Conservation (phyloP, 2,888 invertebrate species). For the Brenthis daphne region DNA sequence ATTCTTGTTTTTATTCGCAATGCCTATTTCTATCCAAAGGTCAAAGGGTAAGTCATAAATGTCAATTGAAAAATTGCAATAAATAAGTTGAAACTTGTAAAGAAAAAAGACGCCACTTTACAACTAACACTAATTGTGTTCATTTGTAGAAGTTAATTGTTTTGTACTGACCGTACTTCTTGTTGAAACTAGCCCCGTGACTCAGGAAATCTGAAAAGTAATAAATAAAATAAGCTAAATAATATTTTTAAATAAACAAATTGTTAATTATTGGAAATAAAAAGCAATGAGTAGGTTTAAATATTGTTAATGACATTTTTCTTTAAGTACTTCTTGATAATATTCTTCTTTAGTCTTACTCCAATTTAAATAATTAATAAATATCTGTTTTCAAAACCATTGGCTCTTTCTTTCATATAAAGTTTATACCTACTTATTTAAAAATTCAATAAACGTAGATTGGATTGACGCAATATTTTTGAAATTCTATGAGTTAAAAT, state of each 20-base stretch:
- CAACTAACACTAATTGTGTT: not conserved
- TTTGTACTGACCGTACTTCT: slow-evolving; percentile 76
- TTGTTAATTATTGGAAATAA: not conserved
- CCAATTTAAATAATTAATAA: too few species aligned
- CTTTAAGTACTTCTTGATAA: too few species aligned
- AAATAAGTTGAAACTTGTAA: not conserved
- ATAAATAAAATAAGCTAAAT: slow-evolving; percentile 23
- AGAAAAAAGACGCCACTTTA: not conserved
- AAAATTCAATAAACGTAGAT: too few species aligned
- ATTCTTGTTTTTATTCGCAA: not conserved
- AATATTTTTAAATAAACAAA: slow-evolving; percentile 20
- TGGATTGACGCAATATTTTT: too few species aligned
- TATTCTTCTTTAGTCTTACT: too few species aligned
- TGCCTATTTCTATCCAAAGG: not conserved
- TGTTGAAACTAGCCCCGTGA: slow-evolving; percentile 80
- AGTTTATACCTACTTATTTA: too few species aligned
- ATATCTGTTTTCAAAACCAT: too few species aligned
- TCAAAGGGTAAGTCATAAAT: not conserved
- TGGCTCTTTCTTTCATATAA: too few species aligned
- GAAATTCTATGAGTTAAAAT: too few species aligned
- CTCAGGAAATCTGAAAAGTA: slow-evolving; percentile 78
- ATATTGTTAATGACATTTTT: not conserved
- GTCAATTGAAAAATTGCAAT: not conserved
- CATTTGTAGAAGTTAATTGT: slow-evolving; percentile 7
- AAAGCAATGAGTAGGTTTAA: not conserved